Base-by-base conservation (phyloP, 2,113 vertebrate species). In the Pionites leucogaster region DNA sequence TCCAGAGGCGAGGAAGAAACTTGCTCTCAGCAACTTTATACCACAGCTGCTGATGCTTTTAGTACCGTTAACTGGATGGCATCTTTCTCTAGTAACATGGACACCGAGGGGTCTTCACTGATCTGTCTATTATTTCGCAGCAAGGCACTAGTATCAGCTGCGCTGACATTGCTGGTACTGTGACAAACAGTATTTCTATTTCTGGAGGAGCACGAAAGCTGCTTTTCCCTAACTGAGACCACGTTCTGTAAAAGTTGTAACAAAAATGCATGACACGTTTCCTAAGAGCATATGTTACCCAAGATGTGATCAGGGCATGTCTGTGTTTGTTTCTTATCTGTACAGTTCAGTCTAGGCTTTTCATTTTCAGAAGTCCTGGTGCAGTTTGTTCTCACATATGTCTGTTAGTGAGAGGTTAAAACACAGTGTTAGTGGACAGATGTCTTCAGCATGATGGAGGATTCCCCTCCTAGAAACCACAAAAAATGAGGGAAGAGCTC, bases 221-320 rank as follows among this genome's bases (percentile, higher is more conserved):
- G 77, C 39, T 93, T 91, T 95, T 89, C 39, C 52, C 57, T 81
- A 86, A 64, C 60, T 68, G 86, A 91, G 65, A 84, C 77, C 5
- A 33, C 76, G 65, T 95, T 27, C 77, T 68, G 62, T 84, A 84
- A 24, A 90, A 96, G 81, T 84, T 91, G 72, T 72, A 82, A 60
- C 42, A 89, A 47, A 97, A 93, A 78, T 41, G 24, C 24, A 3
- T 75, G 86, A 20, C 89, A 72, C 55, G n/a, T 95, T 62, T 91
- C 33, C 17, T 33, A 29, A 76, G 81, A 96, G 65, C 94, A 81
- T 95, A 92, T 95, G 94, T 92, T 92, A 91, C 33, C 33, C 86
- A 89, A 91, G 69, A 86, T 79, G 86, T 75, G 86, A 79, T 86
- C 50, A 44, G 70, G 68, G 41, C 25, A 50, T 1, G 27, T 62